Percentiles rank a stretch among this genome's conserved stretches.
Evolutionary conservation across 2,113 vertebrate genomes (phyloP).

Genomic region (Corythoichthys intestinalis): DNA sequence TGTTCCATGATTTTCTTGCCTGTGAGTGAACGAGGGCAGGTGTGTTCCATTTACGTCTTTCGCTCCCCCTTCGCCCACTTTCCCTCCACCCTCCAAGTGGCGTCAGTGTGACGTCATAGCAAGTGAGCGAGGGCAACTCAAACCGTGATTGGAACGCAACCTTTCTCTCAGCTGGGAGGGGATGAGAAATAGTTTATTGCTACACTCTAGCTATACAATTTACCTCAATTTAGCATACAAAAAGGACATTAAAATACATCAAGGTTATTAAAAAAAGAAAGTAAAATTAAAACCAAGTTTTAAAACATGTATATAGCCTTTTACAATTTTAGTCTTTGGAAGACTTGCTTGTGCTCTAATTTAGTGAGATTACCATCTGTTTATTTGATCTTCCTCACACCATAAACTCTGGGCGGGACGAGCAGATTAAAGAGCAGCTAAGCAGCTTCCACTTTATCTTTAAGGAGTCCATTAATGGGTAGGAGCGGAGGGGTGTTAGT

Average conservation of each 20-base stretch:
- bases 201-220: too few relatives aligned
- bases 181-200: too few relatives aligned
- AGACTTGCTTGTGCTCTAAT: conserved; percentile 52
- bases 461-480: conserved; percentile 55
- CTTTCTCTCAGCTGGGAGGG: too few relatives aligned
- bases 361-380: conserved; percentile 65
- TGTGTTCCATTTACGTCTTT: too few relatives aligned
- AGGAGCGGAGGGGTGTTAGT: conserved; percentile 25
- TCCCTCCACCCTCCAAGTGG: too few relatives aligned
- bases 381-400: conserved; percentile 61
- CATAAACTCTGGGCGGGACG: conserved; percentile 53
- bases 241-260: conserved; percentile 8
- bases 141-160: too few relatives aligned
- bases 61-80: too few relatives aligned
- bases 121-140: too few relatives aligned
- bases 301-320: not conserved
- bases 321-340: conserved; percentile 46
- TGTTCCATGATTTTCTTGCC: too few relatives aligned
- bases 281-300: not conserved
- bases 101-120: too few relatives aligned
- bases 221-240: too few relatives aligned
- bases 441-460: conserved; percentile 58
- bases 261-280: not conserved
- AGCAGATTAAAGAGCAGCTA: conserved; percentile 62
- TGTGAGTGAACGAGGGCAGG: too few relatives aligned